Evolutionary conservation across 2,888 invertebrate species (phyloP).

Genomic region (Lasioglossum calceatum): DNA sequence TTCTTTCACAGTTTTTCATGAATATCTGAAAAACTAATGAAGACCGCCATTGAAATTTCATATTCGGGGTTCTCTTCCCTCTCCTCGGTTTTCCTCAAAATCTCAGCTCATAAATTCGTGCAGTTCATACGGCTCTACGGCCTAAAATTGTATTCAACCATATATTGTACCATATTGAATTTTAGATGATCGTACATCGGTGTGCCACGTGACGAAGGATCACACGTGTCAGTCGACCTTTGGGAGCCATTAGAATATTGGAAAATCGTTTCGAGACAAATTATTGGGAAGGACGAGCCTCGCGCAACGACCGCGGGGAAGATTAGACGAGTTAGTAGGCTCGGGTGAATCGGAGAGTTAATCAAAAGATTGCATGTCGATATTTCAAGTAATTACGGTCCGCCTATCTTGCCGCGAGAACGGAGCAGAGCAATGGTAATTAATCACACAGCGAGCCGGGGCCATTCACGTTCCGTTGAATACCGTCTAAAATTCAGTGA

Average conservation of each 20-base stretch:
- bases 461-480: conserved; percentile 42
- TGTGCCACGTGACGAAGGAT: neutral
- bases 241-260: neutral
- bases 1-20: no score
- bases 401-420: conserved; percentile 9
- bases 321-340: conserved; percentile 1
- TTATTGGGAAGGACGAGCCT: neutral
- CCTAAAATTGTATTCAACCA: neutral
- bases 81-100: no score
- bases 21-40: no score
- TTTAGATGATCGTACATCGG: no score
- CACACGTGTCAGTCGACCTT: neutral
- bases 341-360: conserved; percentile 21
- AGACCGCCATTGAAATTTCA: no score
- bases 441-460: conserved; percentile 52
- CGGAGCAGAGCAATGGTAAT: conserved; percentile 44
- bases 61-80: no score
- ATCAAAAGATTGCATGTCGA: conserved; percentile 23
- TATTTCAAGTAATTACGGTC: conserved; percentile 55
- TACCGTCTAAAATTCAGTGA: conserved; percentile 60
- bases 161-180: neutral
- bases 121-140: no score
- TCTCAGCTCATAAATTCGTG: no score
- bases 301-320: neutral
- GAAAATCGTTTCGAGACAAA: neutral